These are phyloP conservation scores for Julus scandinavius DNA, from an alignment of 2,888 invertebrate genomes.

Conservation along the genomic window DNA sequence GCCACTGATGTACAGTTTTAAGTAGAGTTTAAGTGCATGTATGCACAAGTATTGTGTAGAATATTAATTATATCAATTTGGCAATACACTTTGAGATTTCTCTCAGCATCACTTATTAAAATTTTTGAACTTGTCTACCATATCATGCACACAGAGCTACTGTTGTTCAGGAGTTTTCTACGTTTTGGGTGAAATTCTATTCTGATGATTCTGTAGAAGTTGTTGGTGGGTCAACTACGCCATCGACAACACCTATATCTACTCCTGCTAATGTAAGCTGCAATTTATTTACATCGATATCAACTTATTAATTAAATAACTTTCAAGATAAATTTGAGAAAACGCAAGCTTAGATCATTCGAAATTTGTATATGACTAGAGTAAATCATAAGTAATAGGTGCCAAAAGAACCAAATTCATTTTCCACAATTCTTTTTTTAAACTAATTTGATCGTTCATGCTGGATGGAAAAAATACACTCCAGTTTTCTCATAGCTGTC, in stretches of 20 bases:
- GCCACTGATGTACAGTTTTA: too few species aligned
- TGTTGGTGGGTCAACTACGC: background rate
- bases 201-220: slow-evolving; percentile 1
- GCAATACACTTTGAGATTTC: too few species aligned
- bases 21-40: too few species aligned
- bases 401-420: too few species aligned
- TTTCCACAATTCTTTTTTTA: background rate
- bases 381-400: too few species aligned
- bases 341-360: too few species aligned
- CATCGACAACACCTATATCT: background rate
- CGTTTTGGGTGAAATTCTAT: background rate
- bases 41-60: too few species aligned
- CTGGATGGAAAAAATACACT: background rate
- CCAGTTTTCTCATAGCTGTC: too few species aligned
- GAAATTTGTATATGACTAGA: too few species aligned
- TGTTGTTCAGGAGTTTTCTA: background rate
- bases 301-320: background rate
- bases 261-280: background rate
- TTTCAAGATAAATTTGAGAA: too few species aligned
- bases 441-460: background rate
- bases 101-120: background rate
- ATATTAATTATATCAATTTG: too few species aligned
- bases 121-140: background rate
- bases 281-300: background rate
- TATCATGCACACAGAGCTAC: background rate